Base-by-base conservation (phyloP, 2,113 vertebrate species). In the Neolamprologus fasciatus region DNA sequence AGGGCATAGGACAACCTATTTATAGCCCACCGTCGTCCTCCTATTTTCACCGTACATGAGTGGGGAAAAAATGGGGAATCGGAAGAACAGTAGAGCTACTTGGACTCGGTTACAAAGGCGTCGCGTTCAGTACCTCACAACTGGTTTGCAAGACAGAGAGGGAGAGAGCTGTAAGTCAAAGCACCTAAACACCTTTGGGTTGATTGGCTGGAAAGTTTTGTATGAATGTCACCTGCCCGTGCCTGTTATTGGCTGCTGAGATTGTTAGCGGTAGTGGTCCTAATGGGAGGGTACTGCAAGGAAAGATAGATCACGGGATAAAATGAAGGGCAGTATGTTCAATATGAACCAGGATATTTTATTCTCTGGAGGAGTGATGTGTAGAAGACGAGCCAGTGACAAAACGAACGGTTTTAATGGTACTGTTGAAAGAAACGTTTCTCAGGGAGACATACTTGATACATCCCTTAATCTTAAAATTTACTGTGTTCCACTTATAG, bases 391-490 rank as follows among this genome's bases (percentile, higher is more conserved):
- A 82, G 87, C 85, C 84, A 84, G 88, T 90, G 91, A 84, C 47
- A 28, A 76, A 80, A 28, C 9, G 19, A n/a, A 40, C 23, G n/a
- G 82, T 91, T 91, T 68, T 86, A 88, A 89, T 31, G 90, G 93
- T 95, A 95, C 94, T 84, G 84, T 89, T 88, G 90, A 81, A 80
- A 88, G 86, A 91, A 55, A 82, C 53, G 86, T 94, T 94, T 94
- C 95, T 96, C 95, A 96, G 95, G 95, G 94, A 96, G 92, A 92
- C 91, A 90, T 92, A 95, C 94, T 94, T 90, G 86, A 92, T 88
- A 95, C 93, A 95, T 94, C 94, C 93, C 90, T 87, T 84, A 84
- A 88, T 91, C 86, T 83, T 93, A 80, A 78, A 33, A 89, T 86
- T 35, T 35, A 79, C 85, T 85, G 82, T 91, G 71, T 87, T 87